Percentiles rank a stretch among this genome's conserved stretches.
Conservation (phyloP, 2,888 invertebrate species). For the Rhogogaster chlorosoma region DNA sequence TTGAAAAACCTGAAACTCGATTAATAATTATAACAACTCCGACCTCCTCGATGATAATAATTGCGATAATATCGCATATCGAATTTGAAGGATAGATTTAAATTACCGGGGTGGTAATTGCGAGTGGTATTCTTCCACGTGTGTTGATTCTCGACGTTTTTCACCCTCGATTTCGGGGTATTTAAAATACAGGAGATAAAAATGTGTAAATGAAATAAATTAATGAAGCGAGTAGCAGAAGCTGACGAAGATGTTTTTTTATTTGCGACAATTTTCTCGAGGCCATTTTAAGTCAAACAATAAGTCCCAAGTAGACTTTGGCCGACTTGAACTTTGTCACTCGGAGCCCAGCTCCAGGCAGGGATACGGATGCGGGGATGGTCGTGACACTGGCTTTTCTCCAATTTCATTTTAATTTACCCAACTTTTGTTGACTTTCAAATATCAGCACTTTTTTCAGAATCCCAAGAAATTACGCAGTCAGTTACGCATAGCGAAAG, state of each 20-base stretch:
- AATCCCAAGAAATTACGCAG: not conserved
- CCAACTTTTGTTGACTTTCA: slow-evolving; percentile 23
- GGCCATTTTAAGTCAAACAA: not conserved
- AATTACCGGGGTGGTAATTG: not conserved
- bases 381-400: slow-evolving; percentile 9
- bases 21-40: too few relatives aligned
- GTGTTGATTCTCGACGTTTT: not conserved
- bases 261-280: slow-evolving; percentile 4
- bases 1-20: too few relatives aligned
- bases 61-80: not conserved
- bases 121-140: not conserved
- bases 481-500: not conserved
- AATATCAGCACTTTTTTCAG: slow-evolving; percentile 10
- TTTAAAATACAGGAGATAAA: not conserved
- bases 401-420: slow-evolving; percentile 35
- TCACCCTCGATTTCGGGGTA: not conserved
- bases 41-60: too few relatives aligned
- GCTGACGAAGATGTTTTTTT: slow-evolving; percentile 15
- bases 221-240: not conserved
- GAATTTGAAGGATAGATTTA: not conserved
- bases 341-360: not conserved
- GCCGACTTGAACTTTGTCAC: slow-evolving; percentile 6
- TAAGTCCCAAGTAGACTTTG: not conserved
- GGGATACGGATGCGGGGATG: not conserved
- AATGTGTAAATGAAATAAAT: not conserved